These are phyloP conservation scores for Stomorhina lunata DNA, from an alignment of 2,888 invertebrate species.

Conservation along the genomic window DNA sequence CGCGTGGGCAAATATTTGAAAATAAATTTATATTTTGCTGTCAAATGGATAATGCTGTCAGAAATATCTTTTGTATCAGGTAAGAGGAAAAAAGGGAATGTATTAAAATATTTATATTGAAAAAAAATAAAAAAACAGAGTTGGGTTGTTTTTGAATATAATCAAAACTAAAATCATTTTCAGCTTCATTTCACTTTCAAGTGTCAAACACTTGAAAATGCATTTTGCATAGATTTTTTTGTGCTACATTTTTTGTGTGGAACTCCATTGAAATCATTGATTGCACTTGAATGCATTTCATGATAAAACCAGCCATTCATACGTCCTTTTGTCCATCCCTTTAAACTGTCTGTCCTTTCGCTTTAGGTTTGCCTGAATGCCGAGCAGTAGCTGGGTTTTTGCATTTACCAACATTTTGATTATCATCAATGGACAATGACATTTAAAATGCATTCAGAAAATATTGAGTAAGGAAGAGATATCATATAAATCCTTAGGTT, in stretches of 20 bases:
- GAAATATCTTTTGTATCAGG: constrained; percentile 91
- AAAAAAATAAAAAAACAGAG: constrained; percentile 29
- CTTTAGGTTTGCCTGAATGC: no score
- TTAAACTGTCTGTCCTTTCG: no score
- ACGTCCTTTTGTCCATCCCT: no score
- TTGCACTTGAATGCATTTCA: constrained; percentile 58
- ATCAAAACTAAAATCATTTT: constrained; percentile 74
- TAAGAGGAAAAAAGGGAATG: constrained; percentile 77
- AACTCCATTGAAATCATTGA: constrained; percentile 48
- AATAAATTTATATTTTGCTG: constrained; percentile 88
- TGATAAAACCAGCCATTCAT: constrained; percentile 40
- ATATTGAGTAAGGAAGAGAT: constrained; percentile 51
- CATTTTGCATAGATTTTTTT: constrained; percentile 69
- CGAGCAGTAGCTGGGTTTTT: constrained; percentile 21
- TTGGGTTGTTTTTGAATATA: background rate
- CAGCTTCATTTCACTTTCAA: constrained; percentile 78
- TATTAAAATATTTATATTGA: constrained; percentile 11
- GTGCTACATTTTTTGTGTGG: background rate
- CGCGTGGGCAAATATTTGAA: constrained; percentile 88
- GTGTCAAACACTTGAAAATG: constrained; percentile 70
- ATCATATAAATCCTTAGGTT: constrained; percentile 38
- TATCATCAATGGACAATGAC: constrained; percentile 65
- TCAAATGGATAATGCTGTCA: constrained; percentile 91
- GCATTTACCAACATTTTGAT: constrained; percentile 54
- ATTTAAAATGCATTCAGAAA: constrained; percentile 60